Conservation (phyloP, 2,797 vertebrate genomes). For the Valencia hispanica region DNA sequence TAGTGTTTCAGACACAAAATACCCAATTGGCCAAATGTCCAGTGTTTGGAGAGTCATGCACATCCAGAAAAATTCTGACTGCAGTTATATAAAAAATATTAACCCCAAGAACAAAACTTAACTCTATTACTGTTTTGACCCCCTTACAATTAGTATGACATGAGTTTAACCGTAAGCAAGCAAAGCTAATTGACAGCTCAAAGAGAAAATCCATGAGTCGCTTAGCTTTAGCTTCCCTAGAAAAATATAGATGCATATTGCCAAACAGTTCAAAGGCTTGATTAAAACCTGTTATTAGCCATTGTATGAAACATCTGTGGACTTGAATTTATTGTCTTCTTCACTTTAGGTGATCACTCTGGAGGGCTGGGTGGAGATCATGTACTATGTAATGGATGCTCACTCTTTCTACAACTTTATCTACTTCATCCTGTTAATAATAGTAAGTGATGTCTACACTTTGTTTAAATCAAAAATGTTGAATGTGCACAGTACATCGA, state of each 20-base stretch:
- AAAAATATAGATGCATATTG: neutral
- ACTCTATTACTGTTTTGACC: neutral
- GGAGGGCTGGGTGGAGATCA: slow-evolving; percentile 99
- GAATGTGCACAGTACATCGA: neutral
- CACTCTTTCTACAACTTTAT: slow-evolving; percentile 99
- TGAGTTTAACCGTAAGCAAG: neutral
- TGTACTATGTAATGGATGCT: slow-evolving; percentile 99
- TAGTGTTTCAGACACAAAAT: neutral
- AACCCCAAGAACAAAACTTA: neutral
- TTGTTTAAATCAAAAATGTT: neutral
- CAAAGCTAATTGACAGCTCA: neutral
- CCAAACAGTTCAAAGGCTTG: neutral
- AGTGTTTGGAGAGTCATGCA: neutral
- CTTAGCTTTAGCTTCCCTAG: neutral
- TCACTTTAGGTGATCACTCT: slow-evolving; percentile 91
- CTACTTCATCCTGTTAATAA: slow-evolving; percentile 98
- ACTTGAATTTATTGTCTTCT: neutral
- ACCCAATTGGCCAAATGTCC: neutral
- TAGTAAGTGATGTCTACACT: slow-evolving; percentile 85
- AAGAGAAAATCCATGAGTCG: too few relatives aligned
- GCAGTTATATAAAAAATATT: neutral
- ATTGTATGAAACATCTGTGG: neutral
- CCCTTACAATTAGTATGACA: too few relatives aligned
- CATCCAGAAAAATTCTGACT: neutral
- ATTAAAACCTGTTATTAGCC: neutral